Base-by-base conservation (phyloP, 2,113 vertebrate species). In the Mirza zaza region DNA sequence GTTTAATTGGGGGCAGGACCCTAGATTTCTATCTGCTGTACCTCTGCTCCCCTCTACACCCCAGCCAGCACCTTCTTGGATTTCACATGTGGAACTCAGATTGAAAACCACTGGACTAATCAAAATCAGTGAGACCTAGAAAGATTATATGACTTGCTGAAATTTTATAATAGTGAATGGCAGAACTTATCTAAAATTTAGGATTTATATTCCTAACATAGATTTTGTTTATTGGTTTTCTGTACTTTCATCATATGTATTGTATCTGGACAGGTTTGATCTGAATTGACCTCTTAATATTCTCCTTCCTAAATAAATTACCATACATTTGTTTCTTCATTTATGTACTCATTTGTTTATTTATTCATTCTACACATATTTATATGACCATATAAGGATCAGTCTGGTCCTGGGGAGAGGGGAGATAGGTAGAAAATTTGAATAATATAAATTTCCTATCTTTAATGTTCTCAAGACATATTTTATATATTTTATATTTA, bases 291-390 rank as follows among this genome's bases (percentile, higher is more conserved):
- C 59, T 95, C 70, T 84, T 73, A 92, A 67, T 92, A 65, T 34
- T 95, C 84, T 85, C 7, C 63, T 95, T 93, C 73, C 39, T 80
- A 89, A 89, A 61, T 90, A 90, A 93, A 39, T 95, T 71, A 61
- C 23, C 27, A 68, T 61, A 89, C 32, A 52, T 93, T 91, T 81
- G 23, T 81, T 92, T 15, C 8, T 10, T 76, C 17, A 48, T 77
- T 95, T 23, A 42, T 87, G 55, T 52, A 39, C 32, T 67, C 80
- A 52, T 48, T 76, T 76, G 75, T 61, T 91, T 59, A 17, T 85
- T 59, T 90, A 85, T 79, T 97, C 13, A 82, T 59, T 89, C 34
- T 87, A 59, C 39, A 90, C 79, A 48, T 2, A 70, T 82, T 70
- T 94, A 85, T 92, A 82, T 93, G 42, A 86, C 34, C 95, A 59